Base-by-base conservation (phyloP, 2,797 vertebrate genomes). In the Scolopax bukidnonensis region DNA sequence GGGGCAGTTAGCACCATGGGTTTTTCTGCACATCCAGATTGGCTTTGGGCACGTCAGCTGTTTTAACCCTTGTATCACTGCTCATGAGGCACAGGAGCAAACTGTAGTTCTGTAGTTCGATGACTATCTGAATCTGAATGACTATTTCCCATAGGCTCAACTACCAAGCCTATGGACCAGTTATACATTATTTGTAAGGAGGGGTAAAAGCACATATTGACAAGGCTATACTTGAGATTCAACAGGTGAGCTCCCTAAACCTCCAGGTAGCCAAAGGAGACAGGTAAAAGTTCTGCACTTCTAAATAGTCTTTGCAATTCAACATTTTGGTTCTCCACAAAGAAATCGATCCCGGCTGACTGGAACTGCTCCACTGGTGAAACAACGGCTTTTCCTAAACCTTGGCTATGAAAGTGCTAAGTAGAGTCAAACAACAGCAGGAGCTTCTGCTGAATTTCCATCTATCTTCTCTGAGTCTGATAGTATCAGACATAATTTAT, bases 51-150 rank as follows among this genome's bases (percentile, higher is more conserved):
- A 41, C 36, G 28, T n/a, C 40, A 56, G 48, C 54, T 28, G 19
- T 80, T 63, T 50, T 50, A 75, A 50, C 48, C 41, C 69, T 80
- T 48, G 53, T 24, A 45, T 33, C 51, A 25, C 80, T 65, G 19
- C 38, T 84, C n/a, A 30, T 6, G 28, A 53, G 36, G 36, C 47
- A 19, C 41, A 68, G 48, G 27, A 61, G 8, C 23, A 65, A 78
- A 57, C 32, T n/a, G 18, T 14, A 40, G 11, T 40, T 43, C n/a
- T 24, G 36, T 51, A 4, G 4, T 6, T 25, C 0, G 0, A 45
- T 28, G 67, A 38, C 23, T 1, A 21, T 43, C 41, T 40, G 38
- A 40, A 68, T 12, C 18, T 6, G 36, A 43, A 80, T 2, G 13
- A 32, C 68, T 6, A 9, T 24, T 71, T 14, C 33, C 25, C 33